Percentiles rank a stretch among this genome's conserved stretches.
phyloP scores from a whole-genome alignment of 2,797 vertebrate species.

The Aeoliscus strigatus region DNA sequence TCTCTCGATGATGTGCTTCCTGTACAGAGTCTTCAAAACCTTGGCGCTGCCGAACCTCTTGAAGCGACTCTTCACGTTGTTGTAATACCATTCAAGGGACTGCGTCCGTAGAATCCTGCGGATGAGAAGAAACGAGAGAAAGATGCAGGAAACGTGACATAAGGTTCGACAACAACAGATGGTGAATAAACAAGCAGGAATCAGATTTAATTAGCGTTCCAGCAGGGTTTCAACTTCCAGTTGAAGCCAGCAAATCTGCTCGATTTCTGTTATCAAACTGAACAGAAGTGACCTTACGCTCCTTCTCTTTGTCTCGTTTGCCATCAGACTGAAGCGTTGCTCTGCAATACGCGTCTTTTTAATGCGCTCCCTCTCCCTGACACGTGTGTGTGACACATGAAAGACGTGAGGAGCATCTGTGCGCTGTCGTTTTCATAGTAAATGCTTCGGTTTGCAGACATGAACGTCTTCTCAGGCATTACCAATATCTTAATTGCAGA shows the following conservation, averaged over 20 bases:
- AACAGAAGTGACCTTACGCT: not conserved
- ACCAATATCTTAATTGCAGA: conserved; percentile 19
- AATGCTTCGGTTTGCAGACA: conserved; percentile 10
- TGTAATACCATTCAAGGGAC: conserved; percentile 97
- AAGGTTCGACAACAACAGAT: conserved; percentile 40
- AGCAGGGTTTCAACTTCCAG: conserved; percentile 27
- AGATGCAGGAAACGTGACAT: conserved; percentile 17
- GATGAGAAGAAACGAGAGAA: conserved; percentile 6
- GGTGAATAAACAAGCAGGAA: conserved; percentile 26
- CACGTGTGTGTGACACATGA: not conserved
- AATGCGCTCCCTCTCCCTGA: no score
- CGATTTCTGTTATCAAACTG: conserved; percentile 12
- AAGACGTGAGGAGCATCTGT: conserved; percentile 4
- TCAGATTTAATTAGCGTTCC: conserved; percentile 32
- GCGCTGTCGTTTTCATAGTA: not conserved
- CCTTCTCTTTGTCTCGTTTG: conserved; percentile 4
- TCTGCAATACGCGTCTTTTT: conserved; percentile 1
- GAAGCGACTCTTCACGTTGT: conserved; percentile 94
- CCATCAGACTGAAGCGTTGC: conserved; percentile 4
- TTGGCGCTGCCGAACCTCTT: conserved; percentile 97
- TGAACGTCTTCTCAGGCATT: conserved; percentile 30
- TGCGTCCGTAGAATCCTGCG: conserved; percentile 85
- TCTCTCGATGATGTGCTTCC: conserved; percentile 87
- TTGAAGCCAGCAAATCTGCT: conserved; percentile 25
- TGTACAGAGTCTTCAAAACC: conserved; percentile 92